These are phyloP conservation scores for Halcyon smyrnensis DNA, from an alignment of 2,797 vertebrate species.

Conservation along the genomic window DNA sequence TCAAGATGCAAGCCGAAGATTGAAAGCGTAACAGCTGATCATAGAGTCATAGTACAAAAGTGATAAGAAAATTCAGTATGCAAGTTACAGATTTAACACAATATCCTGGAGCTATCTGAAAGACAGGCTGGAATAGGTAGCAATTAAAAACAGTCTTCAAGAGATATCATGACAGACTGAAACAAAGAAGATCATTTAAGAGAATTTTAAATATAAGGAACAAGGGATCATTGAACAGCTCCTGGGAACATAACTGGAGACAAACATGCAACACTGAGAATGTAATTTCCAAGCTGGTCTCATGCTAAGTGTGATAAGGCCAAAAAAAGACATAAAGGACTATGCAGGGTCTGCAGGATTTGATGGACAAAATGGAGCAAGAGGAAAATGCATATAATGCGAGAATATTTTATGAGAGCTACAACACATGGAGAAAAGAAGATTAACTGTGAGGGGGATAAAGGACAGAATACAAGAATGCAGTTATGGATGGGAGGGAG, in stretches of 20 bases:
- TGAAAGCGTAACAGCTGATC: not conserved
- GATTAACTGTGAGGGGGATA: not conserved
- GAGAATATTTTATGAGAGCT: not conserved
- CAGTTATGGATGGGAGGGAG: not conserved
- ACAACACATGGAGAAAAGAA: not conserved
- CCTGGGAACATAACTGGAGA: not conserved
- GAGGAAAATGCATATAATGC: not conserved
- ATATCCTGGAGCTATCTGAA: not conserved
- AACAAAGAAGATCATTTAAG: not conserved
- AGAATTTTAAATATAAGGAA: not conserved
- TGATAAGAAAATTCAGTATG: not conserved
- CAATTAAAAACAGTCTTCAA: not conserved
- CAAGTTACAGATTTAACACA: not conserved
- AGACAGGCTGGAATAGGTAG: not conserved
- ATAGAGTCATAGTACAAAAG: not conserved
- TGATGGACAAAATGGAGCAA: not conserved
- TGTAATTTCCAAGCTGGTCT: not conserved
- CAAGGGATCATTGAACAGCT: not conserved
- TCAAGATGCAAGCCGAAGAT: not conserved
- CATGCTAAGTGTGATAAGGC: not conserved
- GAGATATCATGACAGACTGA: not conserved
- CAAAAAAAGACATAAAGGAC: not conserved
- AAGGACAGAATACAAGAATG: not conserved
- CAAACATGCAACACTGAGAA: not conserved
- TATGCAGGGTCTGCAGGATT: not conserved